phyloP scores from a whole-genome alignment of 2,888 invertebrate species.

The Epinotia ramella region DNA sequence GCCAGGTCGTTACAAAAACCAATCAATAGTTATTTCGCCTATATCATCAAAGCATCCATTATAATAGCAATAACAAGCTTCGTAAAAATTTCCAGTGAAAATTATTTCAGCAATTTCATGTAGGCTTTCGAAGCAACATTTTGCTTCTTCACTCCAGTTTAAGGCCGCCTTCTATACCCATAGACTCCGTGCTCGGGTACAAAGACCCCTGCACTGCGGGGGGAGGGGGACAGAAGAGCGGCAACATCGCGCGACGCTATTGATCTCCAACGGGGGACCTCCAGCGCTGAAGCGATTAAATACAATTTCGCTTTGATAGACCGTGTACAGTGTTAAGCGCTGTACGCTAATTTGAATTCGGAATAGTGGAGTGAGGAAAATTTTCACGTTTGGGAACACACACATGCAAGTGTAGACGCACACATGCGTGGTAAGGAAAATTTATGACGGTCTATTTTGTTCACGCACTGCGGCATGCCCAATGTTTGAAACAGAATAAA shows the following conservation, averaged over 20 bases:
- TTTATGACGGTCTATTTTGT: slow-evolving; percentile 41
- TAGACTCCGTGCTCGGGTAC: slow-evolving; percentile 62
- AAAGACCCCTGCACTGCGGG: slow-evolving; percentile 67
- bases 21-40: neutral
- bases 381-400: slow-evolving; percentile 30
- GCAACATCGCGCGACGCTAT: slow-evolving; percentile 73
- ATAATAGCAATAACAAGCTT: neutral
- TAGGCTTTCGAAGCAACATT: neutral
- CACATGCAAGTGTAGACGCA: slow-evolving; percentile 20
- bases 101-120: slow-evolving; percentile 4
- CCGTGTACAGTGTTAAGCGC: slow-evolving; percentile 48
- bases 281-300: slow-evolving; percentile 61
- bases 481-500: slow-evolving; percentile 28
- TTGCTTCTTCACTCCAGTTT: slow-evolving; percentile 52
- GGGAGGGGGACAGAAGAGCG: slow-evolving; percentile 61
- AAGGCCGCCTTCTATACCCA: slow-evolving; percentile 61
- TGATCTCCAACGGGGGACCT: slow-evolving; percentile 59
- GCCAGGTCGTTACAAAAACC: neutral
- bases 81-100: neutral
- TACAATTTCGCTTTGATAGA: slow-evolving; percentile 40
- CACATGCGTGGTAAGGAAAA: slow-evolving; percentile 30
- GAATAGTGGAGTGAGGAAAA: slow-evolving; percentile 45
- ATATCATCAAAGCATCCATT: neutral
- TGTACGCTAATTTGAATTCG: slow-evolving; percentile 44
- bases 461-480: slow-evolving; percentile 31